Conservation (phyloP, 1,140 invertebrate species). For the Drosophila erecta region DNA sequence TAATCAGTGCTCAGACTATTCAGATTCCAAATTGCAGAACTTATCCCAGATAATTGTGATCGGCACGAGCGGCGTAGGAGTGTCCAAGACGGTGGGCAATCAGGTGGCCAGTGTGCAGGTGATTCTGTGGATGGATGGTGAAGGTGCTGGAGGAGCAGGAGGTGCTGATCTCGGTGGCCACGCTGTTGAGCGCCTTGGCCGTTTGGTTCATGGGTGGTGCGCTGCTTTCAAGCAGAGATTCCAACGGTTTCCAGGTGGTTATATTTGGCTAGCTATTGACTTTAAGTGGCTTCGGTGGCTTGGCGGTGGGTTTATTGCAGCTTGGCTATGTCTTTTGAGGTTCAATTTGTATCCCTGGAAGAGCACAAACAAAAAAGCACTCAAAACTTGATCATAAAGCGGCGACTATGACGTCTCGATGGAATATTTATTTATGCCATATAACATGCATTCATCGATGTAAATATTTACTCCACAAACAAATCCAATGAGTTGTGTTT, state of each 20-base stretch:
- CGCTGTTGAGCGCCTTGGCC: conserved; percentile 75
- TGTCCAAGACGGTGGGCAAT: conserved; percentile 66
- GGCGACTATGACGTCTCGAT: conserved; percentile 43
- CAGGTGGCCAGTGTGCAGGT: conserved; percentile 54
- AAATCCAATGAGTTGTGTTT: conserved; percentile 1
- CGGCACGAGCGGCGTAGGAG: conserved; percentile 77
- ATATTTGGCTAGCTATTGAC: conserved; percentile 14
- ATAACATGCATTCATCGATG: conserved; percentile 23
- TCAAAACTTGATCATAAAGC: conserved; percentile 1
- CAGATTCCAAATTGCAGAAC: background rate
- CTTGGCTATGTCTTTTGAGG: conserved; percentile 57
- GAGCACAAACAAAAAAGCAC: background rate
- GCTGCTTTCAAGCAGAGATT: conserved; percentile 60
- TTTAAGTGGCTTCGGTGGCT: background rate
- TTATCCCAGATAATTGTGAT: conserved; percentile 76
- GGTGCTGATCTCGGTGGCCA: conserved; percentile 66
- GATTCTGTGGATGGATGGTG: conserved; percentile 24
- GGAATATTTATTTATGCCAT: conserved; percentile 34
- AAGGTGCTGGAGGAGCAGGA: conserved; percentile 33
- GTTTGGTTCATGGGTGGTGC: conserved; percentile 72
- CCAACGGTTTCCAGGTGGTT: conserved; percentile 27
- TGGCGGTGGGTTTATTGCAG: conserved; percentile 2
- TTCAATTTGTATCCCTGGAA: conserved; percentile 66
- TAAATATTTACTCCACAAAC: conserved; percentile 59
- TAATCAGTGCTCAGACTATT: conserved; percentile 1